Base-by-base conservation (phyloP, 2,888 invertebrate species). In the Ectemnius cavifrons region DNA sequence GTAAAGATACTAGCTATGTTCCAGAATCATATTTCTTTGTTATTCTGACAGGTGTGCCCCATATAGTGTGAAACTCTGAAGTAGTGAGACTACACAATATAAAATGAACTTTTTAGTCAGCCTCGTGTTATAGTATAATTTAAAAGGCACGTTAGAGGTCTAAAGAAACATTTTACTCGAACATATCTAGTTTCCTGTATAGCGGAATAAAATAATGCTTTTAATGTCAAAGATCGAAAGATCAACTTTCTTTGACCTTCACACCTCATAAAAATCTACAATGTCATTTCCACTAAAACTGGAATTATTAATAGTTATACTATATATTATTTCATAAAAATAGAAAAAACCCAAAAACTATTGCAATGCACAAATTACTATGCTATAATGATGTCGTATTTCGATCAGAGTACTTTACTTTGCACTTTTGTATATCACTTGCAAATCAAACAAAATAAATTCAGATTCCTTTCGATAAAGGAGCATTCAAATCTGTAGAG, bases 281-380 rank as follows among this genome's bases (percentile, higher is more conserved):
- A 84, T 81, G 84, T 87, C 85, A 83, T 75, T 89, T 90, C 90
- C 90, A 90, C 88, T 90, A 90, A 90, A 90, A 90, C 90, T 90
- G 90, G 90, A 90, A 90, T 87, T 80, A 81, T 84, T 83, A 73
- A 86, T 84, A 84, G 85, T 80, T 83, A 80, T 74, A 78, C 80
- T 84, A 84, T 82, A 84, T 85, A 83, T 84, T 86, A 88, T 85
- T 86, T 82, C 79, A 85, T 87, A 88, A 88, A 88, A 88, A 88
- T 85, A 88, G 83, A 85, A 88, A 84, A 87, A 89, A 14, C 82
- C 85, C 83, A 88, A 86, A 85, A 80, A 81, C 86, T 88, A 87
- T 87, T 87, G 85, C 85, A 85, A 83, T 86, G 82, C 79, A 82
- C 79, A 79, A 75, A 81, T 81, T 78, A 82, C 73, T 83, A 83